Base-by-base conservation (phyloP, 2,113 vertebrate species). In the Phyllopteryx taeniolatus region DNA sequence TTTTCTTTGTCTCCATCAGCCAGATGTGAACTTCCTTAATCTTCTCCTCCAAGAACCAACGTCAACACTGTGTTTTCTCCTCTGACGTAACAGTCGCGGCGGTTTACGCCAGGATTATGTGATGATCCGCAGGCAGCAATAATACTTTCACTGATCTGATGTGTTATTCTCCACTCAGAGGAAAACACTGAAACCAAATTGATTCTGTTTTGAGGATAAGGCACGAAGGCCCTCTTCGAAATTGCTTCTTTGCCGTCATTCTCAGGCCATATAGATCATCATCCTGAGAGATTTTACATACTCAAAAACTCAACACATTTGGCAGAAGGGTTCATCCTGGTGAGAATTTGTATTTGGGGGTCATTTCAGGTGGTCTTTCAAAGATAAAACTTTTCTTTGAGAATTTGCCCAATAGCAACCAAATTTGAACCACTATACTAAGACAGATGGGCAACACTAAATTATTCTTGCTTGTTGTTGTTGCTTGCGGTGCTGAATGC, bases 1-100 rank as follows among this genome's bases (percentile, higher is more conserved):
- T 63, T 46, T 63, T 22, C 14, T 71, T 69, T 59, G 67, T 54
- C 68, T n/a, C 20, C 12, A 20, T 62, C 68, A 49, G 53, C 60
- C 82, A 79, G 72, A 81, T 86, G 83, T 73, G 54, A 66, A 57
- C 54, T 39, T 14, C 57, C 67, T 62, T 80, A 84, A 86, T 84
- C 80, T 76, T 62, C 51, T 17, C 31, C 39, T 63, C 6, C 47
- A 39, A 66, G 43, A 49, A 73, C 22, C 75, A 15, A 51, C 62
- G 67, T 74, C 67, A 79, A 56, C 61, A 67, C 68, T 70, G 61
- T 73, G 6, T 75, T 61, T 22, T 22, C 1, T 10, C 35, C 42
- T n/a, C 67, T 83, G 78, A 78, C 47, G 35, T 77, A 70, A 73
- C 70, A 64, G 64, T 71, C 13, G 0, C 53, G 13, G 74, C 8